Base-by-base conservation (phyloP, 2,797 vertebrate species). In the Spinus olivaceus region DNA sequence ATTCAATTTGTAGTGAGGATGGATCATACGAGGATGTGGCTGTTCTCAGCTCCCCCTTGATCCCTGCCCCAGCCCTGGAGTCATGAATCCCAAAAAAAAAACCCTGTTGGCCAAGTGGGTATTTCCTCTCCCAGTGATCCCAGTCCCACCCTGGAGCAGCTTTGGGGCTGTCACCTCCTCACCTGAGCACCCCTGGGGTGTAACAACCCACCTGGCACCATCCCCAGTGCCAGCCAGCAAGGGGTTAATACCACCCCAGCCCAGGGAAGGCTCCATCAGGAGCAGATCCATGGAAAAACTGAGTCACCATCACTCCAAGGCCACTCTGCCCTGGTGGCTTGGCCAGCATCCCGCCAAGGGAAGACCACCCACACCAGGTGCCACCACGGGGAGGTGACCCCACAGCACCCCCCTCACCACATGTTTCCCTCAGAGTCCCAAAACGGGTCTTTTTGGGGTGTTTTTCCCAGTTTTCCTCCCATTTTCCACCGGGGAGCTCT, bases 251-350 rank as follows among this genome's bases (percentile, higher is more conserved):
- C 3, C 20, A 1, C 4, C 2, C 20, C 0, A 1, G 6, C 7
- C 28, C 4, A 88, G 92, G 92, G 92, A 77, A 90, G 41, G 74
- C 18, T 91, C 67, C 24, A 37, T 39, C 69, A 30, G 42, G 49
- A 90, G 24, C 66, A 67, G 59, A 89, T 91, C 42, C 3, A 0
- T 41, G 57, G 57, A 73, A 76, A 60, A 71, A 79, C n/a, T 86
- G 95, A 95, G 47, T 95, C 96, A 96, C 47, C 0, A 12, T 1
- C 56, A 6, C 33, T 9, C 24, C 56, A 44, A 78, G 80, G 76
- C 57, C 81, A 3, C 10, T 4, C 30, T 0, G 0, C 8, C 0
- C 0, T 1, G 0, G 53, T 22, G 66, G 27, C 37, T 81, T 90
- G 90, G 88, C 51, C 2, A 0, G 4, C 1, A 1, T 21, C 72